Evolutionary conservation across 2,797 vertebrate genomes (phyloP).

Genomic region (Dallia pectoralis): DNA sequence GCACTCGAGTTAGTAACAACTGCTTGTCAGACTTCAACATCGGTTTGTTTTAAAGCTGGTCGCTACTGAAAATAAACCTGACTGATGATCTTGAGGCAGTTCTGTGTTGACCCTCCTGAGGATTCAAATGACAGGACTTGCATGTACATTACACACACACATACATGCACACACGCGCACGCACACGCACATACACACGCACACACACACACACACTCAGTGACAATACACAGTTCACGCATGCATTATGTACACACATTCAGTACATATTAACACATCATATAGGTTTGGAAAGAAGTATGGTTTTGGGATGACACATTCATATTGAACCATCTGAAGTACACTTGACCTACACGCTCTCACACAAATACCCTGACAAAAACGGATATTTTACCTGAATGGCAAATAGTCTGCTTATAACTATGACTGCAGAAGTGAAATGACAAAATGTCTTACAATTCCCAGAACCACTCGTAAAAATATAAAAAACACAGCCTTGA

Average conservation of each 20-base stretch:
- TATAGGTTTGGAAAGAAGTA: conserved; percentile 23
- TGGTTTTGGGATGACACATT: conserved; percentile 10
- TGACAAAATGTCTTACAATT: conserved; percentile 24
- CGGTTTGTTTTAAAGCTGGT: conserved; percentile 35
- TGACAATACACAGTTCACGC: neutral
- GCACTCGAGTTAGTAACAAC: conserved; percentile 14
- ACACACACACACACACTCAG: conserved; percentile 10
- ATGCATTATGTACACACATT: conserved; percentile 11
- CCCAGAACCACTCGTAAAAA: conserved; percentile 35
- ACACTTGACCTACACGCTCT: conserved; percentile 16
- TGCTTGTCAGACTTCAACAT: conserved; percentile 36
- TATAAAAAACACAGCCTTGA: conserved; percentile 29
- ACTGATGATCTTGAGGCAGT: conserved; percentile 50
- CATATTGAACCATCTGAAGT: conserved; percentile 24
- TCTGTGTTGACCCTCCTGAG: conserved; percentile 57
- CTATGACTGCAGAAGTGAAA: conserved; percentile 39
- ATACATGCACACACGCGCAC: too few relatives aligned
- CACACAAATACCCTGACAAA: conserved; percentile 23
- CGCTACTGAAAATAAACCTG: conserved; percentile 48
- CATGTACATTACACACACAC: conserved; percentile 6
- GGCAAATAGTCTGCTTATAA: conserved; percentile 54
- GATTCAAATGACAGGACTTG: conserved; percentile 42
- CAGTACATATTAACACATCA: neutral
- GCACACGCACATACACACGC: conserved; percentile 6
- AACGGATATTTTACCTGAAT: conserved; percentile 56